Percentiles rank a stretch among this genome's conserved stretches.
phyloP scores from a whole-genome alignment of 2,797 vertebrate species.

The Odontamblyopus rebecca region DNA sequence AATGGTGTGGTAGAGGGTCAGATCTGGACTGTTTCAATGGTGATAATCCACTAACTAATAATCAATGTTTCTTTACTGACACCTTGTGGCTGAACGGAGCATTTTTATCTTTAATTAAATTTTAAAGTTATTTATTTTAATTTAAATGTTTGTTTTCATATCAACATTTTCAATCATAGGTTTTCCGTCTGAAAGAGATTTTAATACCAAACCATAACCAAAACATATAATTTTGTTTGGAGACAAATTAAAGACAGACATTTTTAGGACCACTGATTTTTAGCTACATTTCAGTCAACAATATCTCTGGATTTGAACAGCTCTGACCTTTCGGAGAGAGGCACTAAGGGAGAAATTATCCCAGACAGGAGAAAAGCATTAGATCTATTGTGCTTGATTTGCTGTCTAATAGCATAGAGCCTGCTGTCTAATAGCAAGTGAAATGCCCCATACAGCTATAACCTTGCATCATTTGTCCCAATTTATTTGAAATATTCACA shows the following conservation, averaged over 20 bases:
- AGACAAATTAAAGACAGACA: not conserved
- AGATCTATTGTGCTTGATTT: not conserved
- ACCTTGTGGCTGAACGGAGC: not conserved
- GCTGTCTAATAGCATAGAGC: not conserved
- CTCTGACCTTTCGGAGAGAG: conserved; percentile 25
- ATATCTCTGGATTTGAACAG: conserved; percentile 10
- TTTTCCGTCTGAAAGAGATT: not conserved
- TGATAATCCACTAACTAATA: not conserved
- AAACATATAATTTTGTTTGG: not conserved
- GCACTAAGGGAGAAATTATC: conserved; percentile 1
- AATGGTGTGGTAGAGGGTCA: not conserved
- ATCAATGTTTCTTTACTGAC: not conserved
- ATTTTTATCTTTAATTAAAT: not conserved
- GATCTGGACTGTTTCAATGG: not conserved
- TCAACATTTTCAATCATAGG: not conserved
- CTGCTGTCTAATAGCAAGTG: not conserved
- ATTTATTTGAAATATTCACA: conserved; percentile 14
- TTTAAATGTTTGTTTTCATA: not conserved
- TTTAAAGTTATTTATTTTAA: too few species aligned
- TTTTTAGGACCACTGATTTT: not conserved
- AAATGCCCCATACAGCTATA: not conserved
- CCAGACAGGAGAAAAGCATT: not conserved
- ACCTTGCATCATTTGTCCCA: conserved; percentile 11
- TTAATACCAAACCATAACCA: not conserved
- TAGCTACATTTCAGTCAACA: conserved; percentile 6